A percentile compares a stretch with the other conserved stretches of the same genome.
Evolutionary conservation across 2,888 invertebrate genomes (phyloP).

Genomic region (Osedax frankpressi): DNA sequence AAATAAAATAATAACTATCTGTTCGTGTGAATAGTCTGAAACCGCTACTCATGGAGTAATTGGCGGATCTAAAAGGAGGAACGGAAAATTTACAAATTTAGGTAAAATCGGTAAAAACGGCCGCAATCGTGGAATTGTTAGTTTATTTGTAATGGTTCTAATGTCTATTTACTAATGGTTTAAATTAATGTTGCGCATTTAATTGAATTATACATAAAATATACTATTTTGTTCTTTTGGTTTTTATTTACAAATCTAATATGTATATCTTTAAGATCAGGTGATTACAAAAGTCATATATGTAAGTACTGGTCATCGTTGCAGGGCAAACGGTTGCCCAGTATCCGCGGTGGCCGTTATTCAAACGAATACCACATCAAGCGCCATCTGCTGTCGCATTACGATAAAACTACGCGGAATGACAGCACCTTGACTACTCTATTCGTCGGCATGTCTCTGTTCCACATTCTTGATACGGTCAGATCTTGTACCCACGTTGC

Average conservation of each 20-base stretch:
- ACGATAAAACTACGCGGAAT: slow-evolving; percentile 28
- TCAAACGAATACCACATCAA: slow-evolving; percentile 30
- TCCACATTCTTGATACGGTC: slow-evolving; percentile 30
- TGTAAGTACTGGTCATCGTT: too few relatives aligned
- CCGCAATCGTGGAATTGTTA: neutral
- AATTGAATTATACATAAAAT: too few relatives aligned
- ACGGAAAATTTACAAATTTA: neutral
- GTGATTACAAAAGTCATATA: too few relatives aligned
- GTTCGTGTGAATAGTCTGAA: neutral
- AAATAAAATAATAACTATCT: neutral
- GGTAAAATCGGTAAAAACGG: too few relatives aligned
- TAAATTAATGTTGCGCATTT: too few relatives aligned
- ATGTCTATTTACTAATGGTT: too few relatives aligned
- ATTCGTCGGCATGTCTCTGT: slow-evolving; percentile 27
- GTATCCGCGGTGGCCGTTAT: neutral
- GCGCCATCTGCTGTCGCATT: slow-evolving; percentile 24
- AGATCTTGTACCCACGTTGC: too few relatives aligned
- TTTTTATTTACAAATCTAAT: too few relatives aligned
- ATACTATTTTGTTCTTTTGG: too few relatives aligned
- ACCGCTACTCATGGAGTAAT: neutral
- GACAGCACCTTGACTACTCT: slow-evolving; percentile 25
- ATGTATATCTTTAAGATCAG: too few relatives aligned
- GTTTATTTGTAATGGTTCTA: too few relatives aligned
- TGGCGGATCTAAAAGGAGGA: neutral
- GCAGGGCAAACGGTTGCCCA: neutral